Evolutionary conservation across 2,888 invertebrate genomes (phyloP).

Genomic region (Cephus pulcher): DNA sequence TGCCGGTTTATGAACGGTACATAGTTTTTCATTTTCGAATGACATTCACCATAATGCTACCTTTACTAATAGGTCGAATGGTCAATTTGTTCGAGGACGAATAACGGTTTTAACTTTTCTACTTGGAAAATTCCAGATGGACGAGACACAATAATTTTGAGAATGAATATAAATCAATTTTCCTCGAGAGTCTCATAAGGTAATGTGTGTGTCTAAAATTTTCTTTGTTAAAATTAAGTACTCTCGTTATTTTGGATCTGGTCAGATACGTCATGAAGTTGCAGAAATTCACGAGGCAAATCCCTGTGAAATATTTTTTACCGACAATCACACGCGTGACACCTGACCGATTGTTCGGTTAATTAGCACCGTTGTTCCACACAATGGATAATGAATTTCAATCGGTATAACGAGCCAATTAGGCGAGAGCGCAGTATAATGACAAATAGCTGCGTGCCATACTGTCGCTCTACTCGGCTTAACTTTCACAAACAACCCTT

Average conservation of each 20-base stretch:
- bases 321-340: constrained; percentile 20
- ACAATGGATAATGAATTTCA: constrained; percentile 48
- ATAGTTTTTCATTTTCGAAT: background rate
- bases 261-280: background rate
- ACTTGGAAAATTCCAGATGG: background rate
- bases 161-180: constrained; percentile 18
- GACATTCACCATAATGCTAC: background rate
- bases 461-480: background rate
- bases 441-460: background rate
- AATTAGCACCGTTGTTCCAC: constrained; percentile 35
- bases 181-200: constrained; percentile 21
- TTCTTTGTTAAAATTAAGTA: constrained; percentile 6
- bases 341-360: constrained; percentile 30
- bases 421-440: constrained; percentile 25
- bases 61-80: constrained; percentile 19
- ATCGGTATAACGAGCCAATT: constrained; percentile 60
- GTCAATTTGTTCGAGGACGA: constrained; percentile 58
- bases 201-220: constrained; percentile 18
- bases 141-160: constrained; percentile 15
- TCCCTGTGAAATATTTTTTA: constrained; percentile 36
- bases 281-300: constrained; percentile 18
- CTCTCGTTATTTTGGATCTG: background rate
- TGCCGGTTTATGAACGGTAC: background rate
- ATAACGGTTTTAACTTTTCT: constrained; percentile 31
- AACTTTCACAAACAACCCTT: background rate